Percentiles rank a stretch among this genome's conserved stretches.
Evolutionary conservation across 2,888 invertebrate species (phyloP).

Genomic region (Lycocerus yunnanus): DNA sequence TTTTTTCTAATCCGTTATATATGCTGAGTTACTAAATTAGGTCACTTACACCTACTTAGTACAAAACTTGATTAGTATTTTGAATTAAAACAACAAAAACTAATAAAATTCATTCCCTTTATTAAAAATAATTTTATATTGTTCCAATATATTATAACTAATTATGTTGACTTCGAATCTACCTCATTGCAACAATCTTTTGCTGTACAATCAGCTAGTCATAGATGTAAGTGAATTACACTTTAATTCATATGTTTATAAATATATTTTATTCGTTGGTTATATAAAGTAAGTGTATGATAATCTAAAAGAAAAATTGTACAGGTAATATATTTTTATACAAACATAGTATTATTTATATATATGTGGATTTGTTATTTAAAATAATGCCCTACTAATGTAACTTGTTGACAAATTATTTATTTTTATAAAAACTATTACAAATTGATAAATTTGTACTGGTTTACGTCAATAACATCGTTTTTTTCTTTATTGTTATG

Average conservation of each 20-base stretch:
- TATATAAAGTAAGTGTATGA: slow-evolving; percentile 25
- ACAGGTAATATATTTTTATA: slow-evolving; percentile 54
- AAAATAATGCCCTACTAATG: slow-evolving; percentile 3
- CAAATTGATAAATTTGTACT: not conserved
- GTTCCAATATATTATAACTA: slow-evolving; percentile 16
- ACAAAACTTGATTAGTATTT: slow-evolving; percentile 36
- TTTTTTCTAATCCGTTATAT: slow-evolving; percentile 24
- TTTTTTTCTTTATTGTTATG: not conserved
- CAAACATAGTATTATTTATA: slow-evolving; percentile 55
- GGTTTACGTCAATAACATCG: not conserved
- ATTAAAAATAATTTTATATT: slow-evolving; percentile 9
- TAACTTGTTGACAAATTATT: not conserved
- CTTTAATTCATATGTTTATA: slow-evolving; percentile 29
- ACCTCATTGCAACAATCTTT: slow-evolving; percentile 57
- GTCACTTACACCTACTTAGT: slow-evolving; percentile 28
- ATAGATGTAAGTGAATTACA: slow-evolving; percentile 52
- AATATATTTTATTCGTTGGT: slow-evolving; percentile 28
- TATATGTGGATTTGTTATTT: slow-evolving; percentile 33
- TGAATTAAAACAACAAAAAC: slow-evolving; percentile 16
- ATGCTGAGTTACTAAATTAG: slow-evolving; percentile 17
- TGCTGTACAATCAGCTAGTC: slow-evolving; percentile 59
- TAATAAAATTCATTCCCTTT: slow-evolving; percentile 30
- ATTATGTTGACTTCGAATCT: slow-evolving; percentile 43
- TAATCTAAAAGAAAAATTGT: slow-evolving; percentile 44
- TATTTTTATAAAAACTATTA: not conserved